Evolutionary conservation across 2,888 invertebrate species (phyloP), one percentile per base, ranked within the genome.

Genomic region (Patella pellucida): DNA sequence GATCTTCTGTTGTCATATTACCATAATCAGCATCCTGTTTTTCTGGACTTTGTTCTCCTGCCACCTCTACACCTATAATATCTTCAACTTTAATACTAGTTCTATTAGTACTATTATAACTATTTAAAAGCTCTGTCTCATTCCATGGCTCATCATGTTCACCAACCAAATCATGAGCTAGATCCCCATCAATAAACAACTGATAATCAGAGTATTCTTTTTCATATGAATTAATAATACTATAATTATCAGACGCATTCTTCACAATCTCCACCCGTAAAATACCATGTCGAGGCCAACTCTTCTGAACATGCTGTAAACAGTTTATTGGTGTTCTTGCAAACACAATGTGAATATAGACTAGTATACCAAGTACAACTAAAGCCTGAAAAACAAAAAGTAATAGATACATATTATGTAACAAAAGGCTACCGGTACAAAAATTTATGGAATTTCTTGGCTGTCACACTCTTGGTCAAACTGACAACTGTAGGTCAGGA

Each of bases 231-330:
- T 95, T 94, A 89, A 95, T 94, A 87, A 96, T 94, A 81, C 93
- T 94, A 88, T 96, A 96, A 90, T 95, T 95, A 75, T 94, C 87
- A 12, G 90, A 87, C 7, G 87, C 90, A 85, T 92, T 92, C 15
- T 89, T 84, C 12, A 93, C 89, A 27, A 97, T 96, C 92, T 98
- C 97, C 16, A 98, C 96, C 80, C 97, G 92, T 23, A 99, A 92
- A 83, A 99, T 96, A 5, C 99, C 99, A 91, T 97, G 96, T 79
- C 96, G 93, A 0, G 99, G 98, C 99, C 99, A 99, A 15, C 95
- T 94, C 82, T 95, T 94, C 52, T 86, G 88, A 12, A 97, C 94
- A 90, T 96, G 95, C 89, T 96, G 95, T 84, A 99, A 93, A 91
- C 99, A 99, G 85, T 96, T 96, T 74, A 96, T 96, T 11, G 98